phyloP scores from a whole-genome alignment of 2,797 vertebrate species.

The Mycteria americana region DNA sequence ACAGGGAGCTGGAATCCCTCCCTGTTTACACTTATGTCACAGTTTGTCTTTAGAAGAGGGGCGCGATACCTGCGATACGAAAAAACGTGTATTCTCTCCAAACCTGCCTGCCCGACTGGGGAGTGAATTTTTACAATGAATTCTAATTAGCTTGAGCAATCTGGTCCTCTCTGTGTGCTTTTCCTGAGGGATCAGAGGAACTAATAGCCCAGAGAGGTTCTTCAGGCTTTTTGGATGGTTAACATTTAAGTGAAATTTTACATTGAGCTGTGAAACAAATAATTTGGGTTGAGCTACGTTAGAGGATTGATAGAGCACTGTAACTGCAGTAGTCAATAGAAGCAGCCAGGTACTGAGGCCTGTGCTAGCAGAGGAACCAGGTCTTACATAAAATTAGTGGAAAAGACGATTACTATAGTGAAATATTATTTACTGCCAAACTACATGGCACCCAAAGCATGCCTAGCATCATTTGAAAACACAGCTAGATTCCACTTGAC shows the following conservation, averaged over 20 bases:
- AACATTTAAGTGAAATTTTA: neutral
- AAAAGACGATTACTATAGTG: neutral
- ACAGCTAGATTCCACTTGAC: neutral
- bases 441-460: neutral
- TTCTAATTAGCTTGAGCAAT: neutral
- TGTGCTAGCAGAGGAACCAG: neutral
- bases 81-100: neutral
- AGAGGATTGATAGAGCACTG: neutral
- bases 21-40: accelerated
- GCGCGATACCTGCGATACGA: accelerated
- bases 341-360: neutral
- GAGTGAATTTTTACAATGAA: neutral
- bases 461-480: neutral
- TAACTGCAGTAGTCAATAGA: neutral
- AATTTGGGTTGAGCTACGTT: neutral
- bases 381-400: neutral
- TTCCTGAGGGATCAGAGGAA: neutral
- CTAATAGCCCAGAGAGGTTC: neutral
- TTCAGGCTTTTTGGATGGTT: neutral
- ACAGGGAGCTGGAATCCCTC: neutral
- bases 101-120: neutral
- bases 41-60: neutral
- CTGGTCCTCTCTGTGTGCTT: neutral
- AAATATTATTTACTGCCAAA: neutral
- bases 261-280: neutral